Percentiles rank a stretch among this genome's conserved stretches.
Evolutionary conservation across 2,113 vertebrate species (phyloP).

Genomic region (Paramormyrops kingsleyae): DNA sequence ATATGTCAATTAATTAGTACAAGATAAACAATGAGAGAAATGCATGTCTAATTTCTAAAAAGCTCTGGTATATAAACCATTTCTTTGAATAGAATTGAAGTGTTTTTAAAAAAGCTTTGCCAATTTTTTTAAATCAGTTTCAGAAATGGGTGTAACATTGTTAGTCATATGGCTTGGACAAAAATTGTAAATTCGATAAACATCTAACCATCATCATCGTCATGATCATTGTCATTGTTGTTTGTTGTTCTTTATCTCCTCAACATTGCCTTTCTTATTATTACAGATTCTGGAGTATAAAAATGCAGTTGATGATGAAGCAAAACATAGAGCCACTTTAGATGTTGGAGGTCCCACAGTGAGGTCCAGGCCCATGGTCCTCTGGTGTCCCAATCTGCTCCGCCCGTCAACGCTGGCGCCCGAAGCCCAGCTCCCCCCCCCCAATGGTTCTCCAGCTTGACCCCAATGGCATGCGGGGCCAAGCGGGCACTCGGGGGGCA

Average conservation of each 20-base stretch:
- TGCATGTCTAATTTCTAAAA: not conserved
- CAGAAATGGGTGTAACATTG: not conserved
- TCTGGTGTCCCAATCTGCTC: not conserved
- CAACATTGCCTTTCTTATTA: not conserved
- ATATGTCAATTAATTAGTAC: not conserved
- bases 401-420: not conserved
- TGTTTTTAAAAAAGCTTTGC: not conserved
- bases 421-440: not conserved
- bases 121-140: not conserved
- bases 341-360: not conserved
- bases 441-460: constrained; percentile 17
- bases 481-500: constrained; percentile 52
- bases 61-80: not conserved
- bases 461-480: constrained; percentile 35
- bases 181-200: not conserved
- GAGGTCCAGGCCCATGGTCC: not conserved
- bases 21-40: not conserved
- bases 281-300: not conserved
- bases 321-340: not conserved
- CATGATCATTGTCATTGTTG: not conserved
- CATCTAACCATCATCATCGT: not conserved
- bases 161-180: not conserved
- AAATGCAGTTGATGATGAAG: not conserved
- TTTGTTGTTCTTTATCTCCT: not conserved
- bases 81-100: not conserved